phyloP scores from a whole-genome alignment of 2,113 vertebrate genomes.

The Panthera leo region DNA sequence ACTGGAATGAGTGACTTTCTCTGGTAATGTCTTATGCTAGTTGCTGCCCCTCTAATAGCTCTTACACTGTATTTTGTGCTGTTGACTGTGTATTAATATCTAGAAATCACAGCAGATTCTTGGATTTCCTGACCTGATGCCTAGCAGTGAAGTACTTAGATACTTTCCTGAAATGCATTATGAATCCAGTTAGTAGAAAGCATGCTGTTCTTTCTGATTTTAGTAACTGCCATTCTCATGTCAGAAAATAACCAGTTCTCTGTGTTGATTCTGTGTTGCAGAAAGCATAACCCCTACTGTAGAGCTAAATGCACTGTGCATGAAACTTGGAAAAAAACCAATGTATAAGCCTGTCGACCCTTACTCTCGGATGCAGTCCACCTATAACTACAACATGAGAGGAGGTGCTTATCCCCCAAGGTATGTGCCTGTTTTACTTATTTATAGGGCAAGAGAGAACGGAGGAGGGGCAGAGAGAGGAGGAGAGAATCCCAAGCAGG shows the following conservation, averaged over 20 bases:
- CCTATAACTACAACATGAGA: conserved; percentile 94
- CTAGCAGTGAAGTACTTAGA: not conserved
- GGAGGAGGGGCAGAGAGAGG: no score
- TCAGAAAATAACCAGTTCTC: not conserved
- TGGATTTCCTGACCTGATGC: conserved; percentile 30
- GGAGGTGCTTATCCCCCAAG: conserved; percentile 93
- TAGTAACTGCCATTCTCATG: not conserved
- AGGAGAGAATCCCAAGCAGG: no score
- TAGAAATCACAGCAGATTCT: conserved; percentile 25
- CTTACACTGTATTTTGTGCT: not conserved
- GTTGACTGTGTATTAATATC: not conserved
- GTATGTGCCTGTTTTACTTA: conserved; percentile 82
- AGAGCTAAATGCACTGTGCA: conserved; percentile 96
- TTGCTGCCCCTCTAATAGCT: not conserved
- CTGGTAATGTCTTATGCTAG: not conserved
- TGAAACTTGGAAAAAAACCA: conserved; percentile 98
- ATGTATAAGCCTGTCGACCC: conserved; percentile 97
- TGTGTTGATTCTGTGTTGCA: conserved; percentile 80
- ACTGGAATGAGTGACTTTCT: not conserved
- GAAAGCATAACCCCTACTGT: conserved; percentile 95
- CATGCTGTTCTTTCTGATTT: not conserved
- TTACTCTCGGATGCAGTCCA: conserved; percentile 95
- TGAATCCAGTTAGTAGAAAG: conserved; percentile 17
- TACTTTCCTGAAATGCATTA: not conserved
- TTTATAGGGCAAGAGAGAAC: no score